These are phyloP conservation scores for Troides oblongomaculatus DNA, from an alignment of 2,888 invertebrate species.

Conservation along the genomic window DNA sequence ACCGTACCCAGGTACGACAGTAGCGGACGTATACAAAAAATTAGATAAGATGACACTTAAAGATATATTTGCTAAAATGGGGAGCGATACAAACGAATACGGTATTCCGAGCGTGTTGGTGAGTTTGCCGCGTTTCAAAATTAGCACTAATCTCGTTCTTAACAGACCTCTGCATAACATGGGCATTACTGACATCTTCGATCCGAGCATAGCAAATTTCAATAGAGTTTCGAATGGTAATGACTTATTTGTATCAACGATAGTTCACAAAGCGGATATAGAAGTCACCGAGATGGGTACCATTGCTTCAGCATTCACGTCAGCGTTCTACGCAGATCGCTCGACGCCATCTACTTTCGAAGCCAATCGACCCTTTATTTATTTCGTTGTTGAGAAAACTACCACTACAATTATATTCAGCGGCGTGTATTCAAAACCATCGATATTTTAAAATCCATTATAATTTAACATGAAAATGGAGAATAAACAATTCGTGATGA, in stretches of 20 bases:
- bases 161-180: constrained; percentile 78
- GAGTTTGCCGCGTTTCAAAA: constrained; percentile 81
- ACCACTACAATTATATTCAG: constrained; percentile 82
- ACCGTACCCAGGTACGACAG: constrained; percentile 75
- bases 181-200: constrained; percentile 84
- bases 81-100: constrained; percentile 63
- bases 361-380: constrained; percentile 83
- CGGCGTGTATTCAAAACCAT: constrained; percentile 73
- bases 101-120: constrained; percentile 81
- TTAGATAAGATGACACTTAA: constrained; percentile 65
- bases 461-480: not conserved
- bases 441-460: constrained; percentile 46
- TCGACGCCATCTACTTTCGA: constrained; percentile 79
- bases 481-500: not conserved
- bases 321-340: constrained; percentile 67
- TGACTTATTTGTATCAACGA: constrained; percentile 77
- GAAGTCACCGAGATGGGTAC: constrained; percentile 87
- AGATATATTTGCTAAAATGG: constrained; percentile 72
- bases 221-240: constrained; percentile 70
- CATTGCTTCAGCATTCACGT: constrained; percentile 81
- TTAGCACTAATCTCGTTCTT: constrained; percentile 79
- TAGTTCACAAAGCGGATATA: constrained; percentile 85
- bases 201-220: constrained; percentile 75
- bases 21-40: constrained; percentile 69
- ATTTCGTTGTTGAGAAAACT: constrained; percentile 82